These are phyloP conservation scores for Ornithoptera priamus DNA, from an alignment of 2,888 invertebrate species.

Conservation along the genomic window DNA sequence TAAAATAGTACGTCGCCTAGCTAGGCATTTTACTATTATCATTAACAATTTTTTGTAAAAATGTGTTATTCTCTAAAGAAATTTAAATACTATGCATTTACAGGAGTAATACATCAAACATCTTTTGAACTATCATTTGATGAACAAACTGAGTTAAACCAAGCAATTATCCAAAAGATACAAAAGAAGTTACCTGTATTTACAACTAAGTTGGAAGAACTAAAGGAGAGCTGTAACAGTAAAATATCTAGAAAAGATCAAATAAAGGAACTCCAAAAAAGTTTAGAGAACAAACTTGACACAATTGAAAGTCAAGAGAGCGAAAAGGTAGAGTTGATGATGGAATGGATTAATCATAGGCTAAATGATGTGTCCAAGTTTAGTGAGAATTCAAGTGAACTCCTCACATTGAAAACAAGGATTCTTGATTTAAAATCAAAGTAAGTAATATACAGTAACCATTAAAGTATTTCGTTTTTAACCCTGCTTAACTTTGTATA, in stretches of 20 bases:
- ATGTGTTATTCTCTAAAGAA: too few species aligned
- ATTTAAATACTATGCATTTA: conserved; percentile 26
- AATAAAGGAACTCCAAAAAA: conserved; percentile 56
- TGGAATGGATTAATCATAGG: conserved; percentile 70
- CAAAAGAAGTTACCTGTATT: conserved; percentile 58
- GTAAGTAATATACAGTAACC: conserved; percentile 45
- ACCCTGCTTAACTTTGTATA: too few species aligned
- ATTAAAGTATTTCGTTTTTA: not conserved
- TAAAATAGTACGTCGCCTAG: too few species aligned
- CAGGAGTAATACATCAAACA: conserved; percentile 66
- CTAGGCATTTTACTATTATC: too few species aligned
- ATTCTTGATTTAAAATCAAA: conserved; percentile 71
- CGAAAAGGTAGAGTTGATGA: conserved; percentile 69
- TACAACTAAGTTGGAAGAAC: conserved; percentile 50
- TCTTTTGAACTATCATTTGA: conserved; percentile 62
- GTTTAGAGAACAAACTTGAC: conserved; percentile 59
- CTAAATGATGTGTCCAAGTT: conserved; percentile 56
- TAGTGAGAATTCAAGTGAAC: conserved; percentile 56
- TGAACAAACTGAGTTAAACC: conserved; percentile 68
- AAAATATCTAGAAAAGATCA: conserved; percentile 48
- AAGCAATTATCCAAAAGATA: conserved; percentile 62
- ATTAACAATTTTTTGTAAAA: too few species aligned
- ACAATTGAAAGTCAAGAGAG: conserved; percentile 62
- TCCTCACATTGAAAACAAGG: conserved; percentile 60
- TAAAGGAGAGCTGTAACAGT: conserved; percentile 18